Evolutionary conservation across 2,113 vertebrate species (phyloP).

Genomic region (Coregonus clupeaformis): DNA sequence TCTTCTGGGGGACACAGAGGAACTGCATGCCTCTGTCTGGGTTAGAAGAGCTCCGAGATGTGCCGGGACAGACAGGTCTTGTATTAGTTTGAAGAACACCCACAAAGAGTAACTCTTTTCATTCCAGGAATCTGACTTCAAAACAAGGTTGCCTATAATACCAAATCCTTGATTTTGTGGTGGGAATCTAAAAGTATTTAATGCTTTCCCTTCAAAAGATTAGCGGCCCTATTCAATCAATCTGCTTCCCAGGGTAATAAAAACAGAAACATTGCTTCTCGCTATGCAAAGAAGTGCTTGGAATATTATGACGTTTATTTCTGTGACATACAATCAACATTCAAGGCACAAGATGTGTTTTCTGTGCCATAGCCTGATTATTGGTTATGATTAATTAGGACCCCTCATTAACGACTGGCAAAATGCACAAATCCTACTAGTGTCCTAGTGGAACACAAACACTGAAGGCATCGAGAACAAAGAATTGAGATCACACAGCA

Average conservation of each 20-base stretch:
- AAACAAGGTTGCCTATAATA: constrained; percentile 1
- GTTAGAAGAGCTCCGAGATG: background rate
- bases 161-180: background rate
- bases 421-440: background rate
- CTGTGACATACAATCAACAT: background rate
- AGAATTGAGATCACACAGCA: background rate
- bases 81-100: background rate
- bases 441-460: background rate
- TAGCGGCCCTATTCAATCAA: background rate
- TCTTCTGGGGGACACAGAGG: background rate
- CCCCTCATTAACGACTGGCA: background rate
- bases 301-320: background rate
- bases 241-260: background rate
- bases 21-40: constrained; percentile 1
- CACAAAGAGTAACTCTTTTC: background rate
- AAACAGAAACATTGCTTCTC: background rate
- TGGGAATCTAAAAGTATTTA: background rate
- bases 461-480: background rate
- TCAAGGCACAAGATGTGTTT: no score
- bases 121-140: background rate
- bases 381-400: background rate
- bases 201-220: background rate
- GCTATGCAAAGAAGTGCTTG: background rate
- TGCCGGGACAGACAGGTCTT: background rate
- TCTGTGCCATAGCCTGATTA: background rate